A percentile compares a stretch with the other conserved stretches of the same genome.
These are phyloP conservation scores for Meta bourneti DNA, from an alignment of 2,888 invertebrate genomes.

Conservation along the genomic window DNA sequence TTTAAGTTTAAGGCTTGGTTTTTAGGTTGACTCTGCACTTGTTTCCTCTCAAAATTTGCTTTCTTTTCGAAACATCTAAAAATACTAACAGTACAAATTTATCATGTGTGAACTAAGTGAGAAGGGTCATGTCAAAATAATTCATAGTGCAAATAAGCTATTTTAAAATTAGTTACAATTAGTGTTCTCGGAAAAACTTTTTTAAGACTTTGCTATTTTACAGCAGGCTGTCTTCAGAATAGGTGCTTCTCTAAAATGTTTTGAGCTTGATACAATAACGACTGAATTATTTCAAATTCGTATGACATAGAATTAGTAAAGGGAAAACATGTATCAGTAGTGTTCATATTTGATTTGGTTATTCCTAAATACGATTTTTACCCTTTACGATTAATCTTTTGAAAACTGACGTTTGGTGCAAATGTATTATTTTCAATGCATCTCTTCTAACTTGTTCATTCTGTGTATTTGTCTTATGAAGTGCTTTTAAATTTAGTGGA, in stretches of 20 bases:
- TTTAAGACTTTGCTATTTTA: slow-evolving; percentile 1
- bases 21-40: background rate
- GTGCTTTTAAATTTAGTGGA: slow-evolving; percentile 66
- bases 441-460: slow-evolving; percentile 46
- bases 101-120: slow-evolving; percentile 31
- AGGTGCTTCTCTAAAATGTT: background rate
- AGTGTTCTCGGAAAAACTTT: background rate
- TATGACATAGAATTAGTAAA: background rate
- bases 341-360: background rate
- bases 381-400: background rate
- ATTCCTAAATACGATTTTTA: background rate
- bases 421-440: slow-evolving; percentile 44
- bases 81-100: slow-evolving; percentile 47
- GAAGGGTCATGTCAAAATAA: slow-evolving; percentile 40
- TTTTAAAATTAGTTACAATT: slow-evolving; percentile 1
- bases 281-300: background rate
- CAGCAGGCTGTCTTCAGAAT: background rate
- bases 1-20: background rate
- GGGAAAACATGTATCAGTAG: background rate
- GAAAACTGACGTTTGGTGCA: background rate
- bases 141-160: slow-evolving; percentile 22
- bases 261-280: background rate
- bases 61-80: slow-evolving; percentile 19
- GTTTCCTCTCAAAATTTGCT: background rate
- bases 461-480: slow-evolving; percentile 31